Evolutionary conservation across 2,888 invertebrate species (phyloP).

Genomic region (Sarcophaga carnaria): DNA sequence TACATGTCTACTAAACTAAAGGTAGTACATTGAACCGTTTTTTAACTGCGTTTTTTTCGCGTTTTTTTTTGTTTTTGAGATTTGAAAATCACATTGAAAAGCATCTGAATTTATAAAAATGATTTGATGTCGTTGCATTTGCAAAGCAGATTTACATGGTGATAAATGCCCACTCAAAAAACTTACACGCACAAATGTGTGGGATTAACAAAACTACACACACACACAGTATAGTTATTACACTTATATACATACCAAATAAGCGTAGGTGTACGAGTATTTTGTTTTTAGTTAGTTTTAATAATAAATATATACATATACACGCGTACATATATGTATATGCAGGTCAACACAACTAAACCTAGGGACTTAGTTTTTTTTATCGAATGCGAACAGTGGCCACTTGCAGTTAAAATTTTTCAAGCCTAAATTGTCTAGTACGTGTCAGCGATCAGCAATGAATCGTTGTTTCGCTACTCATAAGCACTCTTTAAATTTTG

Average conservation of each 20-base stretch:
- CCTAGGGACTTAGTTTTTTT: not conserved
- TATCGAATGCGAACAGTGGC: too few relatives aligned
- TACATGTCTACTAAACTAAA: too few relatives aligned
- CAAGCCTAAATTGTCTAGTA: too few relatives aligned
- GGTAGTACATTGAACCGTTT: too few relatives aligned
- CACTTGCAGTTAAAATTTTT: too few relatives aligned
- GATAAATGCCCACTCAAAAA: constrained; percentile 36
- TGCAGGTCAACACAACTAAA: constrained; percentile 58
- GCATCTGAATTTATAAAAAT: not conserved
- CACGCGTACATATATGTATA: not conserved
- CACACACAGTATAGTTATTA: constrained; percentile 5
- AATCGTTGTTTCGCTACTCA: too few relatives aligned
- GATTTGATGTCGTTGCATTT: constrained; percentile 4
- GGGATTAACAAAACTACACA: constrained; percentile 32
- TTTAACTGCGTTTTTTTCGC: too few relatives aligned
- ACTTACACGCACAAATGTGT: constrained; percentile 20
- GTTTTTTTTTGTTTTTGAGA: not conserved
- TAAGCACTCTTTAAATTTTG: too few relatives aligned
- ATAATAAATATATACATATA: constrained; percentile 15
- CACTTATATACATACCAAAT: not conserved
- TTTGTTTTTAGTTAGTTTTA: constrained; percentile 53
- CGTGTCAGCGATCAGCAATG: too few relatives aligned
- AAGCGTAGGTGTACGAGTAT: too few relatives aligned
- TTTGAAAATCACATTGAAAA: not conserved
- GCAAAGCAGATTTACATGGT: constrained; percentile 53